Conservation (phyloP, 2,113 vertebrate species). For the Malurus elegans region DNA sequence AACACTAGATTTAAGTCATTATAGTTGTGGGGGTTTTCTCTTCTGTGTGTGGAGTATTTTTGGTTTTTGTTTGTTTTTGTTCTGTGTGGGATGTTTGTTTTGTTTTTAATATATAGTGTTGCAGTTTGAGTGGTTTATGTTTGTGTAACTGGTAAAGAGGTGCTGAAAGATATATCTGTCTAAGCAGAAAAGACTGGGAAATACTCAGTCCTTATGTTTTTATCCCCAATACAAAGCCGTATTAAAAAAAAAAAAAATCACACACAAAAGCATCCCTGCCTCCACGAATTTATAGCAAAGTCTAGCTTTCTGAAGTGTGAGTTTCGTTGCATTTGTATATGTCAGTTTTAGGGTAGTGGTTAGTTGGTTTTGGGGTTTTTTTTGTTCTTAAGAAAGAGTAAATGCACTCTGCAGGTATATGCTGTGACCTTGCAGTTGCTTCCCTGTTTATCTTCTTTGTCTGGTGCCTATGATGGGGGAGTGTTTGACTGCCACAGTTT, state of each 20-base stretch:
- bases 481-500: not conserved
- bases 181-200: not conserved
- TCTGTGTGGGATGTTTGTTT: not conserved
- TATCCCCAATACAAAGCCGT: not conserved
- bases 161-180: not conserved
- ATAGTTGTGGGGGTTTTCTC: not conserved
- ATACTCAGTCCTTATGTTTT: not conserved
- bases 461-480: not conserved
- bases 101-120: not conserved
- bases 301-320: not conserved
- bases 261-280: rapidly evolving
- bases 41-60: not conserved
- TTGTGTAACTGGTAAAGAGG: not conserved
- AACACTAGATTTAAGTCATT: not conserved
- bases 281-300: not conserved
- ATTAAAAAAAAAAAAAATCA: not conserved
- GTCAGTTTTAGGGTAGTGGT: not conserved
- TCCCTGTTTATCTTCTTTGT: not conserved
- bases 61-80: not conserved
- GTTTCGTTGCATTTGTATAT: not conserved
- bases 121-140: not conserved
- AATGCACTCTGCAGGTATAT: not conserved
- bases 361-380: not conserved
- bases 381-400: not conserved
- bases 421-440: not conserved